Percentiles rank a stretch among this genome's conserved stretches.
Conservation (phyloP, 1,140 invertebrate species). For the Achroia grisella region DNA sequence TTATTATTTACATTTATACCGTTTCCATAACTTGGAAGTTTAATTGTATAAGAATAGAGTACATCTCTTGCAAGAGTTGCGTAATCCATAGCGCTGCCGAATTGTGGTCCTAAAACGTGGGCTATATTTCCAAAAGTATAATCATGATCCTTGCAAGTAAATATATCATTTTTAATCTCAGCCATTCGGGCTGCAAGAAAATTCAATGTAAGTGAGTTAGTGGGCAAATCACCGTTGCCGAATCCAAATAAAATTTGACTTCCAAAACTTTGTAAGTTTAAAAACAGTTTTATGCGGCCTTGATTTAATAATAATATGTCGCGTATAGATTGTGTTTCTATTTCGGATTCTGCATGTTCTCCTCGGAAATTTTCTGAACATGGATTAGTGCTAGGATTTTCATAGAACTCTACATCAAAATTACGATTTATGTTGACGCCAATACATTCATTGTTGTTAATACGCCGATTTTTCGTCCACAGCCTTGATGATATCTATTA, state of each 20-base stretch:
- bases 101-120: slow-evolving; percentile 15
- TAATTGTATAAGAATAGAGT: slow-evolving; percentile 79
- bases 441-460: slow-evolving; percentile 33
- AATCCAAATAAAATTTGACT: slow-evolving; percentile 78
- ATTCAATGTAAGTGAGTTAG: slow-evolving; percentile 54
- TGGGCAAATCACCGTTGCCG: slow-evolving; percentile 73
- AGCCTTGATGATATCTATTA: slow-evolving; percentile 35
- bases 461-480: slow-evolving; percentile 77
- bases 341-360: slow-evolving; percentile 79
- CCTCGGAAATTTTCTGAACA: slow-evolving; percentile 83
- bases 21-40: slow-evolving; percentile 76
- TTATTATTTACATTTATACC: slow-evolving; percentile 65
- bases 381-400: slow-evolving; percentile 58
- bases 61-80: slow-evolving; percentile 57
- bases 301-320: slow-evolving; percentile 49
- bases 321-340: slow-evolving; percentile 72
- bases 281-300: slow-evolving; percentile 64
- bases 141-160: slow-evolving; percentile 29
- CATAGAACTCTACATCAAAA: slow-evolving; percentile 74
- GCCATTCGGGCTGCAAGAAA: slow-evolving; percentile 49
- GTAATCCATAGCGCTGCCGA: slow-evolving; percentile 31
- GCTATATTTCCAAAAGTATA: slow-evolving; percentile 71
- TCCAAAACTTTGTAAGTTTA: slow-evolving; percentile 78
- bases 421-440: slow-evolving; percentile 80
- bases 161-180: slow-evolving; percentile 25